phyloP scores from a whole-genome alignment of 2,797 vertebrate species.

The Eremophila alpestris region DNA sequence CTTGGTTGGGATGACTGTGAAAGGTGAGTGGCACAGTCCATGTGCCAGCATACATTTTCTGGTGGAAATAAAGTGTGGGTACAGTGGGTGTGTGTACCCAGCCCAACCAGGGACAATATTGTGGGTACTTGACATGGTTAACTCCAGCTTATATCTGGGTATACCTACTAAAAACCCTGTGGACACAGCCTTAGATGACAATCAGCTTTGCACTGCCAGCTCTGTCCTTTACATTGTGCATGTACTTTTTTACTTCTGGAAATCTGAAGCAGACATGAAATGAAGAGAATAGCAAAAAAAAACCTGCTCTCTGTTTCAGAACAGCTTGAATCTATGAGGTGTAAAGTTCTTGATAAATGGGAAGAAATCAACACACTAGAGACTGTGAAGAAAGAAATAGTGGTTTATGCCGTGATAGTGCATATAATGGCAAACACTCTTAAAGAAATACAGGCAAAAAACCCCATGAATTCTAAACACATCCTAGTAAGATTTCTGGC shows the following conservation, averaged over 20 bases:
- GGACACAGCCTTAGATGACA: background rate
- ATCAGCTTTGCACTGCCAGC: background rate
- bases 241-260: constrained; percentile 29
- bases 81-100: too few species aligned
- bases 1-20: background rate
- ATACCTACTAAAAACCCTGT: background rate
- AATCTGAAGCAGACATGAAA: background rate
- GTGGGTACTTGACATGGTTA: background rate
- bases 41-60: background rate
- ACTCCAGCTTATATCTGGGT: background rate
- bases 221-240: background rate
- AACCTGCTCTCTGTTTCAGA: background rate
- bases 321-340: constrained; percentile 66
- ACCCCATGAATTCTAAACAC: background rate
- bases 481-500: background rate
- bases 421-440: constrained; percentile 55
- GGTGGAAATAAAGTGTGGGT: background rate
- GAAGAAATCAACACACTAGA: constrained; percentile 74
- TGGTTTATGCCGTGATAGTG: constrained; percentile 44
- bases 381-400: constrained; percentile 71
- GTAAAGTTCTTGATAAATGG: constrained; percentile 70
- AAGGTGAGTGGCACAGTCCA: background rate
- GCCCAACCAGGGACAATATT: background rate
- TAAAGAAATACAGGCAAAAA: constrained; percentile 70
- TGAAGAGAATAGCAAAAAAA: background rate